phyloP scores from a whole-genome alignment of 1,140 invertebrate species.

The Drosophila bipectinata region DNA sequence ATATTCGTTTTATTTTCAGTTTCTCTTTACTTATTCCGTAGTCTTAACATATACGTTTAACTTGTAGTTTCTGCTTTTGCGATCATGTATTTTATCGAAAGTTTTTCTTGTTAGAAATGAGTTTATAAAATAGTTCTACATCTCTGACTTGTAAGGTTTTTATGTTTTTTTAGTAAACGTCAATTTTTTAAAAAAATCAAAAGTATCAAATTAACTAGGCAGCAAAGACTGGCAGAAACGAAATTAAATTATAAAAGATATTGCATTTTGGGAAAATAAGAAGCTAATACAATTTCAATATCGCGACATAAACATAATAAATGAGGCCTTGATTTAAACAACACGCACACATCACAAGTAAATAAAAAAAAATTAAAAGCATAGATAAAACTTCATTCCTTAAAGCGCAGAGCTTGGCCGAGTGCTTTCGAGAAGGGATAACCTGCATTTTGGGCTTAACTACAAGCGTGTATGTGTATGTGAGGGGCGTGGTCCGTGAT shows the following conservation, averaged over 20 bases:
- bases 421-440: constrained; percentile 9
- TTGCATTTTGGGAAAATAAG: constrained; percentile 20
- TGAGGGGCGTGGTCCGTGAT: constrained; percentile 19
- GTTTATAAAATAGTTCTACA: constrained; percentile 58
- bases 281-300: constrained; percentile 27
- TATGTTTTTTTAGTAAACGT: constrained; percentile 25
- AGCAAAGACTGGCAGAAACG: background rate
- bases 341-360: constrained; percentile 55
- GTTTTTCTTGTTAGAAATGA: constrained; percentile 36
- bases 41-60: constrained; percentile 69
- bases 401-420: constrained; percentile 33
- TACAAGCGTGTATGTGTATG: constrained; percentile 43
- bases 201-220: background rate
- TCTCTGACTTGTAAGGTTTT: constrained; percentile 16
- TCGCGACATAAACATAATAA: constrained; percentile 55
- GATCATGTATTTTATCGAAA: constrained; percentile 60
- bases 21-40: constrained; percentile 36
- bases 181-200: constrained; percentile 36
- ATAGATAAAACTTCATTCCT: constrained; percentile 22
- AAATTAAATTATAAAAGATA: constrained; percentile 10
- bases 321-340: constrained; percentile 47
- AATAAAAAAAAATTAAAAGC: constrained; percentile 26
- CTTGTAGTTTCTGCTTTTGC: constrained; percentile 57
- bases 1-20: constrained; percentile 28
- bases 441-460: constrained; percentile 35